A percentile compares a stretch with the other conserved stretches of the same genome.
These are phyloP conservation scores for Limnodromus scolopaceus DNA, from an alignment of 2,797 vertebrate species.

Conservation along the genomic window DNA sequence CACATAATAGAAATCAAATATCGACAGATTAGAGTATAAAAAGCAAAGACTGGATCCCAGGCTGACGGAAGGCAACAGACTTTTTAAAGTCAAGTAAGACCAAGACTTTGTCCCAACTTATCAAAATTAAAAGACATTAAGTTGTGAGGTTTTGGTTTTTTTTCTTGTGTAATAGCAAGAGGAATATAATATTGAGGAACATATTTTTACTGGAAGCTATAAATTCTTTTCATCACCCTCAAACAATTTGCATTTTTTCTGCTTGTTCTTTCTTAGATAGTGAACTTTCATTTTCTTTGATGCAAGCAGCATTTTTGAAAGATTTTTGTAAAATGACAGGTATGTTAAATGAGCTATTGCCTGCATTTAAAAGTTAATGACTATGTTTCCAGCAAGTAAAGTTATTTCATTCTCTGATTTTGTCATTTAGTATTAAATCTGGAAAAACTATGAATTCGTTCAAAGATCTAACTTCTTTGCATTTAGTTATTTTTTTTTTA, in stretches of 20 bases:
- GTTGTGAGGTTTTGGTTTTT: not conserved
- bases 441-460: not conserved
- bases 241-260: not conserved
- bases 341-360: not conserved
- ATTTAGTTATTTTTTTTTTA: no score
- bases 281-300: slow-evolving; percentile 2
- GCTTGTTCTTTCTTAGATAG: not conserved
- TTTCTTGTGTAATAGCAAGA: not conserved
- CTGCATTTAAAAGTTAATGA: not conserved
- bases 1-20: not conserved
- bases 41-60: not conserved
- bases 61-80: not conserved
- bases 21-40: not conserved
- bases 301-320: not conserved
- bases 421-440: not conserved
- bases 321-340: not conserved
- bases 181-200: not conserved
- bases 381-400: not conserved
- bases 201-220: not conserved
- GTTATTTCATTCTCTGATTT: not conserved
- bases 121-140: not conserved
- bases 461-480: not conserved
- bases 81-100: not conserved
- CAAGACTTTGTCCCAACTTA: not conserved
- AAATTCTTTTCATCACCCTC: not conserved